Evolutionary conservation across 2,113 vertebrate species (phyloP).

Genomic region (Grantiella picta): DNA sequence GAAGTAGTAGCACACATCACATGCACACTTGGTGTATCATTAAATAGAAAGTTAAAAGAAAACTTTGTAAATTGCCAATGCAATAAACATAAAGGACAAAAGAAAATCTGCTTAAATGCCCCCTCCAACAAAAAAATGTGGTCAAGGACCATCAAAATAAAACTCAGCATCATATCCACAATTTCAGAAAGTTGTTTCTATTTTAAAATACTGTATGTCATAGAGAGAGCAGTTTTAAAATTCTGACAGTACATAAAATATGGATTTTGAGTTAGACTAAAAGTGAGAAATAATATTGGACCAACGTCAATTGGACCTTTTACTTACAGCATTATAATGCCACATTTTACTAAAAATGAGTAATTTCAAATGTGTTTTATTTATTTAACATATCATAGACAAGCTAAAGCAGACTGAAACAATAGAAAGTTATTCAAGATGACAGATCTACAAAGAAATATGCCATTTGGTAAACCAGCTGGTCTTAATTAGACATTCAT

Average conservation of each 20-base stretch:
- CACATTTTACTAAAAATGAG: neutral
- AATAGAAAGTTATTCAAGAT: neutral
- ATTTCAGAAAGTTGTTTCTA: neutral
- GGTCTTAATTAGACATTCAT: neutral
- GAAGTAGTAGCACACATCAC: neutral
- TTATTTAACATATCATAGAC: neutral
- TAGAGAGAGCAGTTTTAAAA: neutral
- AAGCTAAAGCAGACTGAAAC: neutral
- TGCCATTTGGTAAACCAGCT: conserved; percentile 35
- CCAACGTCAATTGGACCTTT: neutral
- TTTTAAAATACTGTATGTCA: neutral
- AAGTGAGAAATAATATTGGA: neutral
- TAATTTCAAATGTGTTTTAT: neutral
- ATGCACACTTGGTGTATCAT: neutral
- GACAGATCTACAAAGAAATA: neutral
- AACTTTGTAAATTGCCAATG: neutral
- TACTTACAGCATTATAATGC: neutral
- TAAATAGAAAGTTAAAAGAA: neutral
- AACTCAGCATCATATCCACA: neutral
- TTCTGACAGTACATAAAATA: neutral
- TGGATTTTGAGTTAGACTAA: neutral
- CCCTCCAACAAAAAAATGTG: neutral
- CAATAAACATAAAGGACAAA: neutral
- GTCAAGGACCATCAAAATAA: neutral
- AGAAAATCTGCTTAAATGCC: neutral